Evolutionary conservation across 2,797 vertebrate species (phyloP).

Genomic region (Tragopan temminckii): DNA sequence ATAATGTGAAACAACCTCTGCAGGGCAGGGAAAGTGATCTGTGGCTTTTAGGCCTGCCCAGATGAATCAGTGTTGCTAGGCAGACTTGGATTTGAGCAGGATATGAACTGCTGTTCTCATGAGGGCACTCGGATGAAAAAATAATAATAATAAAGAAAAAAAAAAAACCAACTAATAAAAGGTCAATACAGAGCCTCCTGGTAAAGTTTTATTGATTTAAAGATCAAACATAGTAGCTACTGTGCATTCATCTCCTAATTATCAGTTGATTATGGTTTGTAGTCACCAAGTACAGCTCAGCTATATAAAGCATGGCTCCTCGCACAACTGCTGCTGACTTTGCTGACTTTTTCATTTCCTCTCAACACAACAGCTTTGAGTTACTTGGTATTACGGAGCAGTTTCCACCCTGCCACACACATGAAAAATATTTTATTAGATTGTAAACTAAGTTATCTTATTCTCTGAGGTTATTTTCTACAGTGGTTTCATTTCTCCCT

Average conservation of each 20-base stretch:
- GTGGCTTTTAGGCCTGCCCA: background rate
- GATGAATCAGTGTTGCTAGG: background rate
- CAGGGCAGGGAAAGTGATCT: background rate
- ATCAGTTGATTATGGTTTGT: background rate
- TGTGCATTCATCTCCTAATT: slow-evolving; percentile 1
- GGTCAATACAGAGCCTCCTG: background rate
- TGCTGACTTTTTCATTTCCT: background rate
- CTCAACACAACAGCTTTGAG: background rate
- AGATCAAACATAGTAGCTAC: background rate
- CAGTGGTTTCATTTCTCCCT: slow-evolving; percentile 14
- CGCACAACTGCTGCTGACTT: background rate
- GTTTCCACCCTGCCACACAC: background rate
- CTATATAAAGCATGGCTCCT: background rate
- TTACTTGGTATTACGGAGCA: background rate
- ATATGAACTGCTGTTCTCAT: background rate
- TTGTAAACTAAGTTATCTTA: slow-evolving; percentile 51
- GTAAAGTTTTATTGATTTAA: background rate
- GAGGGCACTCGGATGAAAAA: background rate
- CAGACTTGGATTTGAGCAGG: slow-evolving; percentile 25
- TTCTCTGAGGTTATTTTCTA: slow-evolving; percentile 54
- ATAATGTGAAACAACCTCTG: slow-evolving; percentile 16
- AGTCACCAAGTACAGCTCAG: background rate
- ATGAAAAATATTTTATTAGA: slow-evolving; percentile 51
- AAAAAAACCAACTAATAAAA: background rate
- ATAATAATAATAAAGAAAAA: background rate